Evolutionary conservation across 2,797 vertebrate genomes (phyloP).

Genomic region (Melanotaenia parkinsoni): DNA sequence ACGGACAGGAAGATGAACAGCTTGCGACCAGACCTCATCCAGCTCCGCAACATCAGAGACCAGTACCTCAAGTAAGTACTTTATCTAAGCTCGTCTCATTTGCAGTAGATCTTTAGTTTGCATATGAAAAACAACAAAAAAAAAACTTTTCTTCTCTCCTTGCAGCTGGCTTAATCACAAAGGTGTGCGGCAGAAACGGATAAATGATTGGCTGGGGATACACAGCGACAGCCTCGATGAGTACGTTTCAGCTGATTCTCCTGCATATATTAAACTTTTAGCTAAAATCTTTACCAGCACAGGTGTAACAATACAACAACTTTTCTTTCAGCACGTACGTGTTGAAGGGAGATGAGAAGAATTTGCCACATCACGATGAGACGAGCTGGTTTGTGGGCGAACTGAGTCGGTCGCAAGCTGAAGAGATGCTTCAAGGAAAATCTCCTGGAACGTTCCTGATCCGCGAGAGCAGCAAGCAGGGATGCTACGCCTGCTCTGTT

Average conservation of each 20-base stretch:
- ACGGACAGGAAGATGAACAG: conserved; percentile 99
- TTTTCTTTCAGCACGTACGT: conserved; percentile 85
- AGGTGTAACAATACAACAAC: background rate
- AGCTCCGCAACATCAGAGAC: conserved; percentile 97
- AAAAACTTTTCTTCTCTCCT: background rate
- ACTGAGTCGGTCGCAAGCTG: conserved; percentile 92
- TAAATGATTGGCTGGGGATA: conserved; percentile 97
- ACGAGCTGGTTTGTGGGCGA: conserved; percentile 96
- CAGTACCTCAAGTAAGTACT: conserved; percentile 96
- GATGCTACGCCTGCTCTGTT: conserved; percentile 85
- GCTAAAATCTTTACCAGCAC: background rate
- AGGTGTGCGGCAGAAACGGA: conserved; percentile 97
- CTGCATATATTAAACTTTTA: background rate
- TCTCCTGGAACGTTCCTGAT: conserved; percentile 94
- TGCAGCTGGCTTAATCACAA: conserved; percentile 98
- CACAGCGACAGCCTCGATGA: conserved; percentile 93
- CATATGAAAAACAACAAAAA: background rate
- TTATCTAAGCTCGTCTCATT: background rate
- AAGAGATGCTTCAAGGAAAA: conserved; percentile 93
- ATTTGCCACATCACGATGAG: conserved; percentile 91
- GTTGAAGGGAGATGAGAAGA: conserved; percentile 91
- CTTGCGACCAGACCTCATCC: conserved; percentile 96
- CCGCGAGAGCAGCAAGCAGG: conserved; percentile 93
- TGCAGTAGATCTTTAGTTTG: background rate
- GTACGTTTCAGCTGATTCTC: conserved; percentile 81